A percentile compares a stretch with the other conserved stretches of the same genome.
These are phyloP conservation scores for Lutraria rhynchaena DNA, from an alignment of 1,140 invertebrate genomes.

Conservation along the genomic window DNA sequence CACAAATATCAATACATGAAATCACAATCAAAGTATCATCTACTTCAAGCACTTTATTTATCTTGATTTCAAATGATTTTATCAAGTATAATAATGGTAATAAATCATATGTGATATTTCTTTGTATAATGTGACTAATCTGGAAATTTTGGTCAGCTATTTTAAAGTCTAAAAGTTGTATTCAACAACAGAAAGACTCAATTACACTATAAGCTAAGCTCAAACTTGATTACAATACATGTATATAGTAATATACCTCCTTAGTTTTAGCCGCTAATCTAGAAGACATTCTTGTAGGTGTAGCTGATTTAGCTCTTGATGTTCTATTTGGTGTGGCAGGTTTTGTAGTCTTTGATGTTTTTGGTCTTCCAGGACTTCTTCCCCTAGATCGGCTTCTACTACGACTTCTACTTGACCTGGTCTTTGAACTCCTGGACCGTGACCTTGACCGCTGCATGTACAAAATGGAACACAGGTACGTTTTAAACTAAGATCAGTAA, in stretches of 20 bases:
- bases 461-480: no score
- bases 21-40: no score
- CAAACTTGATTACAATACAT: conserved; percentile 8
- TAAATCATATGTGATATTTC: no score
- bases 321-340: conserved; percentile 56
- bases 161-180: not conserved
- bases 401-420: conserved; percentile 60
- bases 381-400: conserved; percentile 60
- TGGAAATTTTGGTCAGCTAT: no score
- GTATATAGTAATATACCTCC: not conserved
- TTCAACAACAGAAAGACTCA: not conserved
- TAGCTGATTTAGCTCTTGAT: conserved; percentile 62
- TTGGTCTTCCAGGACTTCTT: conserved; percentile 44
- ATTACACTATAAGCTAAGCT: not conserved
- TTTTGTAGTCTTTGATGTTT: conserved; percentile 55
- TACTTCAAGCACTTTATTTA: no score
- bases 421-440: conserved; percentile 56
- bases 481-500: no score
- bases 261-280: conserved; percentile 62
- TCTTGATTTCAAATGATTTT: no score
- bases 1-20: no score
- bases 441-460: conserved; percentile 49
- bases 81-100: no score
- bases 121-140: no score
- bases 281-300: conserved; percentile 72